Percentiles rank a stretch among this genome's conserved stretches.
phyloP scores from a whole-genome alignment of 2,113 vertebrate species.

The Neolamprologus toae region DNA sequence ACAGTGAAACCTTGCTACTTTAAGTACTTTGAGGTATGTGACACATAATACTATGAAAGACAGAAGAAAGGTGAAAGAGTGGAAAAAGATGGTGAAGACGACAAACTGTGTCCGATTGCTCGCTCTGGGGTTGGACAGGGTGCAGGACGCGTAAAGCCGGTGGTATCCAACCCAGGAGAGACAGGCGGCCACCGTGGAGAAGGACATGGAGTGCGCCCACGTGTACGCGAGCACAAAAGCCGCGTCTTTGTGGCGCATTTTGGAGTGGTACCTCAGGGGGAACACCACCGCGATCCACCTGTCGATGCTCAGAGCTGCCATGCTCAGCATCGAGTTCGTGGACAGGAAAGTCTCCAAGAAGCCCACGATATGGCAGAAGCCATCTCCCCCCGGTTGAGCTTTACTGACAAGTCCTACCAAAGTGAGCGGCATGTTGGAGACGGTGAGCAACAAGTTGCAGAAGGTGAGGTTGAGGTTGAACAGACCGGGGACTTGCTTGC shows the following conservation, averaged over 20 bases:
- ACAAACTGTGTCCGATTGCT: constrained; percentile 81
- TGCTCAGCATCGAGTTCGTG: constrained; percentile 95
- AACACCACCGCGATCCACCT: constrained; percentile 96
- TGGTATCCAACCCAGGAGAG: constrained; percentile 95
- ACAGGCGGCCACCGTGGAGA: constrained; percentile 83
- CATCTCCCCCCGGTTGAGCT: constrained; percentile 79
- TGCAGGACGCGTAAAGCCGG: constrained; percentile 91
- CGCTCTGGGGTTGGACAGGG: constrained; percentile 76
- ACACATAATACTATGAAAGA: constrained; percentile 89
- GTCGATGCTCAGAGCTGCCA: constrained; percentile 97
- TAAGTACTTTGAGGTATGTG: constrained; percentile 96
- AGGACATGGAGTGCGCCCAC: constrained; percentile 88
- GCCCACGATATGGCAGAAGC: constrained; percentile 81
- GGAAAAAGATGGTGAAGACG: constrained; percentile 87
- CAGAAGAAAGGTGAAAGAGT: constrained; percentile 89
- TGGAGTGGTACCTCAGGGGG: constrained; percentile 92
- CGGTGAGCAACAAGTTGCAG: constrained; percentile 93
- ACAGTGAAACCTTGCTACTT: constrained; percentile 95
- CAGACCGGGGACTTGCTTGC: constrained; percentile 89
- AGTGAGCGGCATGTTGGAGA: constrained; percentile 94
- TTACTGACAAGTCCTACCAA: constrained; percentile 84
- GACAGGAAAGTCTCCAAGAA: constrained; percentile 96
- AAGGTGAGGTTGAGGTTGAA: constrained; percentile 98
- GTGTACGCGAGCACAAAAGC: constrained; percentile 89
- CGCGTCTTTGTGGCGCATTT: constrained; percentile 90